Evolutionary conservation across 2,113 vertebrate species (phyloP), one percentile per base, ranked within the genome.

Genomic region (Amia ocellicauda): DNA sequence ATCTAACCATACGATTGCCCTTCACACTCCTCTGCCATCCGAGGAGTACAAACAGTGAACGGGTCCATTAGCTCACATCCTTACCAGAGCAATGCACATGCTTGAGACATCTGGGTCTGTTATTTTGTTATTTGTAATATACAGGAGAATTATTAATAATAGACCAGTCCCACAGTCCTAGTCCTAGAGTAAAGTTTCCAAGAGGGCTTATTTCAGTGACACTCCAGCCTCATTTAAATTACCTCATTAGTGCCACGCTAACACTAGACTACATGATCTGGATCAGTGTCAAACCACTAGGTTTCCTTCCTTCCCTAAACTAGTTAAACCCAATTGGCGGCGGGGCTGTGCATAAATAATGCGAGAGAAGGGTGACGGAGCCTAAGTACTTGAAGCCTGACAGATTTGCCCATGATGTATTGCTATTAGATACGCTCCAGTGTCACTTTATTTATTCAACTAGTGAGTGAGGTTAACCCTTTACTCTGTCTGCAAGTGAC

Each of bases 401-500:
- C 81, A 80, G 83, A 83, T 82, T 77, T 80, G 77, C 81, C 72
- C 76, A 73, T 84, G 83, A 88, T 85, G 69, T 79, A 85, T 88
- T 84, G 66, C 77, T 82, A 82, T 85, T 88, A 89, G 81, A 78
- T 83, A 81, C 80, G 70, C 53, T 36, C 83, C 79, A 52, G 68
- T 85, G 81, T 84, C 80, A 78, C 78, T 85, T 82, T 83, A 86
- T 83, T 87, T 89, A 85, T 83, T 81, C 84, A 84, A 59, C 74
- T 74, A 69, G 77, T 79, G 72, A 73, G 70, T 65, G 62, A 0
- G 50, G 53, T 2, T 83, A 80, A 80, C 59, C 85, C 77, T 80
- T 68, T 66, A 67, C 75, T 77, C 74, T 74, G 75, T 76, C n/a
- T 75, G 79, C 72, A 75, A 68, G 75, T 76, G 73, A 80, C 85